Evolutionary conservation across 2,113 vertebrate species (phyloP).

Genomic region (Mus spicilegus): DNA sequence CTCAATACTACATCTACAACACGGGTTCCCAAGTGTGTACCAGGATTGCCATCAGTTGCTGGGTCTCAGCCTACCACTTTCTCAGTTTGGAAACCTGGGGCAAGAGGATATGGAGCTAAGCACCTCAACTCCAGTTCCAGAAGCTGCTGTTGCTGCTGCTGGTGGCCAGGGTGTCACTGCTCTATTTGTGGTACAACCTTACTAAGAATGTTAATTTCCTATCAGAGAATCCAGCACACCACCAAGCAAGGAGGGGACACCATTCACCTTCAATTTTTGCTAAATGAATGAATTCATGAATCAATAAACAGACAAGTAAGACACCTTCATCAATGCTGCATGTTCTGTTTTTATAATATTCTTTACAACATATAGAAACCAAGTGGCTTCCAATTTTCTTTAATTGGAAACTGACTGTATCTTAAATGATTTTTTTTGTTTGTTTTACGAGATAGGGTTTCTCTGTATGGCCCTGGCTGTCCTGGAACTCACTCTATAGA

Average conservation of each 20-base stretch:
- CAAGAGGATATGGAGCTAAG: not conserved
- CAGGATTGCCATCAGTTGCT: slow-evolving; percentile 3
- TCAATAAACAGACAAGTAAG: not conserved
- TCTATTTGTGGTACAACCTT: not conserved
- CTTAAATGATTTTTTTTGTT: too few species aligned
- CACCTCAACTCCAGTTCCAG: not conserved
- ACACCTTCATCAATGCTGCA: not conserved
- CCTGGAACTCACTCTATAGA: too few species aligned
- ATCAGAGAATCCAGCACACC: not conserved
- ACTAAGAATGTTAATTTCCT: not conserved
- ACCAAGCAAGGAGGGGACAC: not conserved
- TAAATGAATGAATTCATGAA: not conserved
- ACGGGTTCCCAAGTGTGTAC: not conserved
- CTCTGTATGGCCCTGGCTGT: too few species aligned
- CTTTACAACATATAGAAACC: not conserved
- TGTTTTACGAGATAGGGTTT: too few species aligned
- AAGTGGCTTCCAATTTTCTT: slow-evolving; percentile 35
- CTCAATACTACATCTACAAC: slow-evolving; percentile 15
- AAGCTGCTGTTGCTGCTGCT: not conserved
- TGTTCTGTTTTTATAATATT: not conserved
- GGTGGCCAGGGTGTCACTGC: not conserved
- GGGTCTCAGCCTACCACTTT: not conserved
- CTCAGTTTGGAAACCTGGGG: not conserved
- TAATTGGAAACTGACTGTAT: not conserved
- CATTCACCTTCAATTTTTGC: not conserved